A percentile compares a stretch with the other conserved stretches of the same genome.
Conservation (phyloP, 2,888 invertebrate genomes). For the Leucophenga montana region DNA sequence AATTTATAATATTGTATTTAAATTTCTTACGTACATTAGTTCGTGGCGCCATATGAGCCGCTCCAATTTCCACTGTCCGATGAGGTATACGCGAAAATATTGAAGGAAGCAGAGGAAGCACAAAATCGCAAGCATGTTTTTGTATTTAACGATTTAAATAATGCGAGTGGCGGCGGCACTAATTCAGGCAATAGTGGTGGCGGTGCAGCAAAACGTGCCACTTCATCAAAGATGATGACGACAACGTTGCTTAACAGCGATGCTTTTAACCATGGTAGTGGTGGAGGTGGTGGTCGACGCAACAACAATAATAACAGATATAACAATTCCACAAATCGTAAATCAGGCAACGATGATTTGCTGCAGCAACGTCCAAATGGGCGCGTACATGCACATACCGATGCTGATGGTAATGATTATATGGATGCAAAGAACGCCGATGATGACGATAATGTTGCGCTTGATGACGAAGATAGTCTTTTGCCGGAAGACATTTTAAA, state of each 20-base stretch:
- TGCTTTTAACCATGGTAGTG: too few relatives aligned
- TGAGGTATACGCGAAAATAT: constrained; percentile 80
- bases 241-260: too few relatives aligned
- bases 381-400: constrained; percentile 27
- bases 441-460: constrained; percentile 40
- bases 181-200: neutral
- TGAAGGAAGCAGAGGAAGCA: constrained; percentile 65
- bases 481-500: constrained; percentile 42
- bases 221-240: too few relatives aligned
- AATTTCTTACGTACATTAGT: constrained; percentile 73
- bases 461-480: constrained; percentile 36
- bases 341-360: neutral
- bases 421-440: constrained; percentile 10
- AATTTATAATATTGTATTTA: constrained; percentile 3
- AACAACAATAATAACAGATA: too few relatives aligned
- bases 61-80: constrained; percentile 84
- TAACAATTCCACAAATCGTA: too few relatives aligned
- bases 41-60: constrained; percentile 83
- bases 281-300: too few relatives aligned
- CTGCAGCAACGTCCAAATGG: constrained; percentile 40
- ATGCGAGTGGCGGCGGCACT: neutral
- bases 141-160: constrained; percentile 3
- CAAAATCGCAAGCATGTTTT: constrained; percentile 8
- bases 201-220: too few relatives aligned
- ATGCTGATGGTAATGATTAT: constrained; percentile 33